Evolutionary conservation across 2,113 vertebrate species (phyloP), one percentile per base, ranked within the genome.

Genomic region (Oenanthe oenanthe): DNA sequence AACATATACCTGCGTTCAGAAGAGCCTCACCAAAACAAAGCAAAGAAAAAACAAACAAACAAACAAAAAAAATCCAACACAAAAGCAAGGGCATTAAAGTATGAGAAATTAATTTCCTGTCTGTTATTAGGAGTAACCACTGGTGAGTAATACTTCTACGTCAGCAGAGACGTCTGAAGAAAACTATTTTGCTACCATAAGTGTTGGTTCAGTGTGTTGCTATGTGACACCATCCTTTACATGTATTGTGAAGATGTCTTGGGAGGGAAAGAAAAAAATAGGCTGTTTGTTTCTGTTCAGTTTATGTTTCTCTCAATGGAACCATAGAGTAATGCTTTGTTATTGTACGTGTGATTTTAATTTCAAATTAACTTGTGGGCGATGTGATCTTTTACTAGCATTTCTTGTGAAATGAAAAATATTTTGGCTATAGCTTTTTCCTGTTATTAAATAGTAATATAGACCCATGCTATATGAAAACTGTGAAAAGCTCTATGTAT

Each of bases 81-180:
- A 7, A 32, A 92, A 61, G n/a, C 42, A 18, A 88, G 40, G 3
- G 8, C 51, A 34, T 13, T 4, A 36, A 66, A 66, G 40, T 48
- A 58, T 56, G 86, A 88, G 48, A 77, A 79, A 81, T 73, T 66
- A 65, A 66, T 88, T 95, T 89, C 62, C 62, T 85, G 42, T 20
- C 66, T 10, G 6, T 66, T 94, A 53, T 80, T 92, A 54, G 70
- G 58, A 68, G 43, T 73, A 92, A 60, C 63, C 58, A 58, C 58
- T 2, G 3, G 34, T 95, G 92, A 92, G 56, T 75, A 88, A 91
- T 79, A 38, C 15, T 92, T 85, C 21, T 82, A 53, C 7, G 6
- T 96, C 71, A 93, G 72, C 51, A 88, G 85, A 62, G 58, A 5
- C 19, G 47, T 74, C 63, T 95, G 65, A 86, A 85, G 67, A 94